Percentiles rank a stretch among this genome's conserved stretches.
Conservation (phyloP, 2,113 vertebrate genomes). For the Gavialis gangeticus region DNA sequence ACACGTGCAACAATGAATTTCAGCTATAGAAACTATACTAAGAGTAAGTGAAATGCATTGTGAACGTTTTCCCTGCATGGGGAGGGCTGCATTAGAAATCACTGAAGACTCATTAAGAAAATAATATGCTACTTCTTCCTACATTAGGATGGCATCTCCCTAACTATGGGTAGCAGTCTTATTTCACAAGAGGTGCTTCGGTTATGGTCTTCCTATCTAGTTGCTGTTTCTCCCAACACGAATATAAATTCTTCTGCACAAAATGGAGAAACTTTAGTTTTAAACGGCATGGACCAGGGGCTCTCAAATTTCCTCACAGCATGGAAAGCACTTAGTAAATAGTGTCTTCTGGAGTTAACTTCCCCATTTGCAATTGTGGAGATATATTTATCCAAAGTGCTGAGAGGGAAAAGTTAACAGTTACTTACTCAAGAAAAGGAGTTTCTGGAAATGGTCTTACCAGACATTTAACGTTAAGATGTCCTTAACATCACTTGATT, state of each 20-base stretch:
- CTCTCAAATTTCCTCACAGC: fast-evolving
- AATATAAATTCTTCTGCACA: neutral
- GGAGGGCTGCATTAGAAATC: neutral
- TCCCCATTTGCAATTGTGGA: neutral
- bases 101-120: neutral
- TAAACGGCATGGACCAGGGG: neutral
- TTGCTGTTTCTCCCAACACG: too few species aligned
- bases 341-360: neutral
- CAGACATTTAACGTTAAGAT: too few species aligned
- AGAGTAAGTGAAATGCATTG: neutral
- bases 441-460: neutral
- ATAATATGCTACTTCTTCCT: neutral
- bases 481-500: too few species aligned
- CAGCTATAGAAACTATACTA: neutral
- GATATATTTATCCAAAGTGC: neutral
- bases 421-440: neutral
- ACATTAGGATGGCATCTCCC: fast-evolving
- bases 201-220: neutral
- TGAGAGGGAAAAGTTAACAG: neutral
- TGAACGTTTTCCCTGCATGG: neutral
- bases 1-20: neutral
- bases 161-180: neutral
- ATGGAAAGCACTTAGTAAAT: fast-evolving
- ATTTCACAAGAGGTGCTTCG: neutral
- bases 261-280: neutral